Conservation (phyloP, 1,140 invertebrate genomes). For the roundworm (Caenorhabditis elegans) region WBcel235 BX284606.5:16488001-16488500, state of each 20-base stretch:
- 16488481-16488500: constrained; percentile 42
- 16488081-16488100: constrained; percentile 60
- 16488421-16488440: constrained; percentile 54
- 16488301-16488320: constrained; percentile 60
- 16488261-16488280: constrained; percentile 50
- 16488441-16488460: constrained; percentile 60
- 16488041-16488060: constrained; percentile 43
- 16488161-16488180: constrained; percentile 51
- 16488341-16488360: constrained; percentile 61
- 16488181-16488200: constrained; percentile 60
- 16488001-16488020: no score
- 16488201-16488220: constrained; percentile 48
- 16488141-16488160: constrained; percentile 60
- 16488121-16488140: constrained; percentile 44
- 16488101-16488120: constrained; percentile 51
- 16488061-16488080: constrained; percentile 54
- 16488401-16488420: constrained; percentile 62
- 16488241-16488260: constrained; percentile 59
- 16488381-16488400: constrained; percentile 60
- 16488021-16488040: no score
- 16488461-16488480: constrained; percentile 57
- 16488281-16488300: constrained; percentile 62
- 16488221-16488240: neutral
- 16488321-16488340: constrained; percentile 61
- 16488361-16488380: constrained; percentile 60